Base-by-base conservation (phyloP, 2,113 vertebrate genomes). In the Pelodiscus sinensis region DNA sequence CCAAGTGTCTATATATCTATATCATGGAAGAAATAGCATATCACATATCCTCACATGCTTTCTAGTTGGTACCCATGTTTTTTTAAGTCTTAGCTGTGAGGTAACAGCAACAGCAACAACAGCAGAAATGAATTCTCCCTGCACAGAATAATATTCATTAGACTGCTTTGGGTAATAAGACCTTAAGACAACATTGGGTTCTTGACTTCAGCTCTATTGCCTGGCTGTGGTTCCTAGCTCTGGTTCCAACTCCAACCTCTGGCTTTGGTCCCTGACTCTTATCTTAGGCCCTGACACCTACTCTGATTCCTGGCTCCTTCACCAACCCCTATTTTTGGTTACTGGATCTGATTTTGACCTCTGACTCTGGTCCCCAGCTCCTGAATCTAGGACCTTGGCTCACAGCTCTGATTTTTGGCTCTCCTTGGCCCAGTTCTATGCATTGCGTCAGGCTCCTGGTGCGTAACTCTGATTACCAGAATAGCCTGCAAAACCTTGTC, bases 11-110 rank as follows among this genome's bases (percentile, higher is more conserved):
- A 2, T 68, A 3, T 81, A 14, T n/a, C 6, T 86, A 79, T 62
- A 56, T 89, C 57, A 18, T 56, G 90, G 0, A 3, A 84, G 31
- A 89, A 85, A 54, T 6, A n/a, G 9, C 51, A 71, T 21, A 8
- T 75, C 88, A 86, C 91, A 2, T 2, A 79, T 24, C 56, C 21
- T 19, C 56, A 57, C 73, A 79, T 13, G 80, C 5, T 91, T 88
- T 86, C 65, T 62, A 38, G 77, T 2, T 84, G 52, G 5, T 87
- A 50, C 57, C 5, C 60, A 13, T 14, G 29, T 93, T 82, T 95
- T 96, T 96, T 95, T 93, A 88, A 92, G 92, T 11, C 93, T 95
- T 55, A 27, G 58, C 71, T 8, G 9, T 78, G 55, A 96, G 92
- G 55, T 91, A 87, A 94, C 84, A 91, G 85, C 51, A 90, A 79